Base-by-base conservation (phyloP, 2,113 vertebrate species). In the Physeter macrocephalus region DNA sequence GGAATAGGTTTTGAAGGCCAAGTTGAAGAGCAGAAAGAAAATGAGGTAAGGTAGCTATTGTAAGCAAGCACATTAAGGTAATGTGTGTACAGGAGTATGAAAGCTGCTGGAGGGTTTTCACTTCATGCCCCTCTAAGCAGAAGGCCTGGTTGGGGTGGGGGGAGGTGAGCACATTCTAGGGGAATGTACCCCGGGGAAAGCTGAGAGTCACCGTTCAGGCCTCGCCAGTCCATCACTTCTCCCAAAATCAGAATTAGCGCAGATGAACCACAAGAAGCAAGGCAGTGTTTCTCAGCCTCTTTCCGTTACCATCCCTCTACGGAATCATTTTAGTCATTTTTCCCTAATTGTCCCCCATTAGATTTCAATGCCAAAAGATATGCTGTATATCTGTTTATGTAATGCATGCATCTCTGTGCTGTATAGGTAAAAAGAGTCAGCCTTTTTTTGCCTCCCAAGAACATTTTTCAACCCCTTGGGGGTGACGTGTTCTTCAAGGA, bases 21-120 rank as follows among this genome's bases (percentile, higher is more conserved):
- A 75, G 52, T 29, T 97, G 94, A 96, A 97, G 46, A 94, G 54
- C 39, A 90, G 46, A 78, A 90, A 81, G n/a, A 85, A 91, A 88
- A 94, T n/a, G 29, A 77, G 39, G 7, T 14, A 88, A 92, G 20
- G 61, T 43, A 86, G 57, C 54, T 94, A 84, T 75, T 77, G 54
- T 67, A 71, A 93, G 64, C 94, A 41, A 90, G 82, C 82, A 67
- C 93, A 62, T 77, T 96, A 57, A 86, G 49, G 71, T 54, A 67
- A 67, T 4, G 7, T 84, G 59, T 80, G n/a, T 39, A 49, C 13
- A 54, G 52, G 43, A 81, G 90, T 64, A 80, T 4, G 81, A 96
- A 93, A 80, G 69, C 75, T 36, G 10, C 57, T 59, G 12, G 25
- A 88, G 62, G 54, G 36, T 69, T 96, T 92, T 85, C 39, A 49